Percentiles rank a stretch among this genome's conserved stretches.
phyloP scores from a whole-genome alignment of 35 echinoderm and acorn worm genomes.

The Strongylocentrotus purpuratus region DNA sequence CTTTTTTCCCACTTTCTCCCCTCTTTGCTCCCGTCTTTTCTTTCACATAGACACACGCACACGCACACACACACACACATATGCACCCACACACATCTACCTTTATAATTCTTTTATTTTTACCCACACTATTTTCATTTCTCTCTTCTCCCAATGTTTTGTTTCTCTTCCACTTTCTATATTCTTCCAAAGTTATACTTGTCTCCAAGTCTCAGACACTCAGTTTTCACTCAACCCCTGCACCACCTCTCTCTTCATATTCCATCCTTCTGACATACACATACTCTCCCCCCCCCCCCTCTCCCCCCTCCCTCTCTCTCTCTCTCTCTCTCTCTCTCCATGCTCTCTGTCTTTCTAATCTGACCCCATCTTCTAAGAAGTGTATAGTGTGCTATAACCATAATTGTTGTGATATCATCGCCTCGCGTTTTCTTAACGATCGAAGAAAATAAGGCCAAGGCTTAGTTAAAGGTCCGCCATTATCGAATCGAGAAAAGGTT shows the following conservation, averaged over 20 bases:
- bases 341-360: neutral
- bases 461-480: neutral
- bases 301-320: neutral
- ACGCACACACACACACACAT: too few species aligned
- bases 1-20: neutral
- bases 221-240: too few species aligned
- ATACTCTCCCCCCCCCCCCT: neutral
- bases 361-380: neutral
- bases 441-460: neutral
- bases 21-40: neutral
- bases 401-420: neutral
- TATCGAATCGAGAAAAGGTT: slow-evolving; percentile 17
- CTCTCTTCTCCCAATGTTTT: neutral
- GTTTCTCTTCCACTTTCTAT: too few species aligned
- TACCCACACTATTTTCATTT: neutral
- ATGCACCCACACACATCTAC: too few species aligned
- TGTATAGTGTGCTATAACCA: neutral
- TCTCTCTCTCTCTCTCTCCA: neutral
- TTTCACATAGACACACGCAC: too few species aligned
- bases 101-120: neutral
- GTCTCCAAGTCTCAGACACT: too few species aligned
- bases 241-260: too few species aligned
- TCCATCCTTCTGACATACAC: too few species aligned
- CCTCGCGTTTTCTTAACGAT: neutral
- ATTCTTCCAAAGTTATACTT: too few species aligned